phyloP scores from a whole-genome alignment of 2,888 invertebrate genomes.

The Macrophya annulata region DNA sequence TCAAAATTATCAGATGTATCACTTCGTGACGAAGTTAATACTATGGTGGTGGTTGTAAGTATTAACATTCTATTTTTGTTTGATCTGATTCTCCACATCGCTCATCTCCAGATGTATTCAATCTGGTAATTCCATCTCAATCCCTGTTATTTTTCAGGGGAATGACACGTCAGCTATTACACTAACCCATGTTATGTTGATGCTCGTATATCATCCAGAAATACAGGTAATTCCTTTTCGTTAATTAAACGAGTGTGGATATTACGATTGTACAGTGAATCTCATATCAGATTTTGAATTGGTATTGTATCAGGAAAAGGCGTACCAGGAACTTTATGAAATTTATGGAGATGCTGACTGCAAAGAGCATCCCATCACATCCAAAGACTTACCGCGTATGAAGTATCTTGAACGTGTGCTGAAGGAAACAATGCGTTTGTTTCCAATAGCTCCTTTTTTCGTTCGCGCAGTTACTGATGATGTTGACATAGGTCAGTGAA shows the following conservation, averaged over 20 bases:
- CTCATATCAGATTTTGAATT: background rate
- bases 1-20: slow-evolving; percentile 81
- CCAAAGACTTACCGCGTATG: slow-evolving; percentile 81
- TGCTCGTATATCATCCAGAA: slow-evolving; percentile 66
- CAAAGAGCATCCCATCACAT: slow-evolving; percentile 71
- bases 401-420: slow-evolving; percentile 82
- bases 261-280: too few relatives aligned
- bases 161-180: slow-evolving; percentile 66
- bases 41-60: slow-evolving; percentile 82
- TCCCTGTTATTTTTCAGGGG: slow-evolving; percentile 60
- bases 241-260: background rate
- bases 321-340: slow-evolving; percentile 78
- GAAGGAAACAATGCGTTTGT: slow-evolving; percentile 83
- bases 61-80: slow-evolving; percentile 15
- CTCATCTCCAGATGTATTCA: too few relatives aligned
- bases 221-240: slow-evolving; percentile 61
- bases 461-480: slow-evolving; percentile 80
- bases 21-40: slow-evolving; percentile 82
- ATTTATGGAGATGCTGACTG: slow-evolving; percentile 77
- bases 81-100: too few relatives aligned
- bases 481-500: slow-evolving; percentile 74
- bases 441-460: slow-evolving; percentile 81
- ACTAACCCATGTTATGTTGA: slow-evolving; percentile 62
- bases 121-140: too few relatives aligned
- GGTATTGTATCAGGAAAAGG: slow-evolving; percentile 70